Evolutionary conservation across 2,113 vertebrate species (phyloP).

Genomic region (Phylloscopus trochiloides): DNA sequence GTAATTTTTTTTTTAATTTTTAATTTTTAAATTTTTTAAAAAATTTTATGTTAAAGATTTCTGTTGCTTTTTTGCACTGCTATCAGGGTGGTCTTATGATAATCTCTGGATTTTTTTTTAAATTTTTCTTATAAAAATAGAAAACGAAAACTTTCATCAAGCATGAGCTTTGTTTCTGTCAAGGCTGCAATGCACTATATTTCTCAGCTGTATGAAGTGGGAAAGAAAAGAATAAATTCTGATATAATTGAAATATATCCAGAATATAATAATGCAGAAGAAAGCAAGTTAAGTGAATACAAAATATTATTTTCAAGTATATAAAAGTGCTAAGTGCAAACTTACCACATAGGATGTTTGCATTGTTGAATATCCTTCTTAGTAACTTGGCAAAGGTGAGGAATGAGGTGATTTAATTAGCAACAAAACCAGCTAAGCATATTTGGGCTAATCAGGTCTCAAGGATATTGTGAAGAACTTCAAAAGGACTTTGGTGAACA

Average conservation of each 20-base stretch:
- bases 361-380: background rate
- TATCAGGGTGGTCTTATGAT: background rate
- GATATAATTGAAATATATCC: background rate
- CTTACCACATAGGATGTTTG: background rate
- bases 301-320: background rate
- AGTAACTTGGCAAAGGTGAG: background rate
- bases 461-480: conserved; percentile 22
- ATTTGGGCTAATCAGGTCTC: conserved; percentile 34
- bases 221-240: background rate
- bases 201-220: background rate
- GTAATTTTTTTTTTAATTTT: no score
- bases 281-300: background rate
- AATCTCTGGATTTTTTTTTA: background rate
- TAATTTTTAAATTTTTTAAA: no score
- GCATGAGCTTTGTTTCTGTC: background rate
- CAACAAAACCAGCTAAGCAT: background rate
- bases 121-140: background rate
- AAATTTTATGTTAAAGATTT: background rate
- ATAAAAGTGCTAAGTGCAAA: background rate
- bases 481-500: background rate
- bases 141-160: background rate
- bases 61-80: background rate
- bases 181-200: background rate
- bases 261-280: background rate
- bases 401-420: background rate